Conservation (phyloP, 2,797 vertebrate species). For the Schizopygopsis pylzovi region DNA sequence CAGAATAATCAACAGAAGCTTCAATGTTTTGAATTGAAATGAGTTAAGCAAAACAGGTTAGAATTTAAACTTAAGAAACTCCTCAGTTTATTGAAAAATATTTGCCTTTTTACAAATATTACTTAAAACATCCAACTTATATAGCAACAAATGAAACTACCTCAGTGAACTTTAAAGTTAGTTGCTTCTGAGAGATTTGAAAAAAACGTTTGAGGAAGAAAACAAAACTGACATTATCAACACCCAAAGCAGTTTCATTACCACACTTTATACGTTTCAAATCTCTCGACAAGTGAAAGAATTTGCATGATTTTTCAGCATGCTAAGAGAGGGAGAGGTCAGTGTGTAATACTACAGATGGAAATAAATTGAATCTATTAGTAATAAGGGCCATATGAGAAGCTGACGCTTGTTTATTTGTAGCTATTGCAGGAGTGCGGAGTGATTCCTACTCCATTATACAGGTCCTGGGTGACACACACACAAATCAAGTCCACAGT, state of each 20-base stretch:
- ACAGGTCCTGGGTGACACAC: slow-evolving; percentile 13
- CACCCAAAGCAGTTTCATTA: slow-evolving; percentile 17
- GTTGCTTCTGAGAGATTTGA: not conserved
- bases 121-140: slow-evolving; percentile 9
- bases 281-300: slow-evolving; percentile 2
- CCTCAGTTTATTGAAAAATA: slow-evolving; percentile 59
- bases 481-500: slow-evolving; percentile 16
- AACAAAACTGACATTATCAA: slow-evolving; percentile 16
- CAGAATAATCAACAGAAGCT: not conserved
- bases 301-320: slow-evolving; percentile 15
- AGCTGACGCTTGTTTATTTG: slow-evolving; percentile 6
- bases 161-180: not conserved
- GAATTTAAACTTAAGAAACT: slow-evolving; percentile 26
- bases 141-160: not conserved
- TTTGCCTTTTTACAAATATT: slow-evolving; percentile 25
- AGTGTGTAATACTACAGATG: slow-evolving; percentile 12
- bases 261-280: not conserved
- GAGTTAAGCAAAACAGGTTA: not conserved
- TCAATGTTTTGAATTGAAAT: not conserved
- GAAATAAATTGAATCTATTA: slow-evolving; percentile 9
- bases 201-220: not conserved
- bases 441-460: not conserved
- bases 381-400: slow-evolving; percentile 4
- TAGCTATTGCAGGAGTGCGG: not conserved
- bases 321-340: slow-evolving; percentile 9